Percentiles rank a stretch among this genome's conserved stretches.
Evolutionary conservation across 2,113 vertebrate species (phyloP).

Genomic region (Pseudorhombus dupliciocellatus): DNA sequence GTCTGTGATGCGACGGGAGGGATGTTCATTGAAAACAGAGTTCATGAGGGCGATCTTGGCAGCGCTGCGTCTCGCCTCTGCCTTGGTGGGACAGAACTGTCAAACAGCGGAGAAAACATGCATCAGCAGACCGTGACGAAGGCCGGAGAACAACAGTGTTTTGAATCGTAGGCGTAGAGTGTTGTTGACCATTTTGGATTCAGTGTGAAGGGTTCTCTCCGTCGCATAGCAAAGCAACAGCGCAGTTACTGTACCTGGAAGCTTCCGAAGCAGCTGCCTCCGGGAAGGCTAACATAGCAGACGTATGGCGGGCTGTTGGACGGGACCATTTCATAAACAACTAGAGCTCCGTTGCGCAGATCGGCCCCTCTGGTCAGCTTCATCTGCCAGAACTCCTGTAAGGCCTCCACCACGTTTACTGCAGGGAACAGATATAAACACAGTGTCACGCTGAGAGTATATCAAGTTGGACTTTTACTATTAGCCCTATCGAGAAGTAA

Average conservation of each 20-base stretch:
- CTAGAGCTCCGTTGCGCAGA: constrained; percentile 93
- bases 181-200: too few species aligned
- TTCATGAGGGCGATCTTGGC: constrained; percentile 99
- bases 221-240: not conserved
- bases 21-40: constrained; percentile 97
- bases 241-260: constrained; percentile 87
- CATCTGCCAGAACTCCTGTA: constrained; percentile 99
- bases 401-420: constrained; percentile 98
- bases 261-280: constrained; percentile 98
- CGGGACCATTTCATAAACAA: constrained; percentile 99
- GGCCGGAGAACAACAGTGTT: too few species aligned
- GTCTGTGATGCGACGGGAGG: constrained; percentile 93
- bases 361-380: constrained; percentile 95
- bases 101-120: constrained; percentile 14
- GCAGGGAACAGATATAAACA: constrained; percentile 18
- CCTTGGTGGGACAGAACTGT: constrained; percentile 98
- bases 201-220: not conserved
- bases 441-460: not conserved
- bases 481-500: not conserved
- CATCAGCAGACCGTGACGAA: not conserved
- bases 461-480: not conserved
- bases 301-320: constrained; percentile 94
- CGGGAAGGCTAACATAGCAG: constrained; percentile 95
- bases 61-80: constrained; percentile 91
- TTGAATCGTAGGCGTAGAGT: too few species aligned